A percentile compares a stretch with the other conserved stretches of the same genome.
These are phyloP conservation scores for Ictalurus furcatus DNA, from an alignment of 2,113 vertebrate species.

Conservation along the genomic window DNA sequence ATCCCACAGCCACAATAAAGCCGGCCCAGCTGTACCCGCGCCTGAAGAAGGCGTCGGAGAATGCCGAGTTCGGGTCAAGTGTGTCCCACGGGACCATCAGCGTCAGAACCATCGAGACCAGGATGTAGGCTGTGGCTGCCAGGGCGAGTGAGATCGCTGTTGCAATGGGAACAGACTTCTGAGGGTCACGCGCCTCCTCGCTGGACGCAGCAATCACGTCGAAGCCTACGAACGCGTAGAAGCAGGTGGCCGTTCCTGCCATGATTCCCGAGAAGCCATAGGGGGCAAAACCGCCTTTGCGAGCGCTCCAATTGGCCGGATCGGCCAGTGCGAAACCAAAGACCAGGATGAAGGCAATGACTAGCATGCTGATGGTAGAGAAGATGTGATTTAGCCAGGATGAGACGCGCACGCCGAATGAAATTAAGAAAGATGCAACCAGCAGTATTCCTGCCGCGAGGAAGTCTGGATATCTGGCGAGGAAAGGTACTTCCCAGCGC, in stretches of 20 bases:
- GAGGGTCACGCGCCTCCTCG: conserved; percentile 90
- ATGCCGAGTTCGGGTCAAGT: conserved; percentile 86
- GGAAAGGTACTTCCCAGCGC: conserved; percentile 84
- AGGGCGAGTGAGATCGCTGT: conserved; percentile 84
- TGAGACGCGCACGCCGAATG: conserved; percentile 90
- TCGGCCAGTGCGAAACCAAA: conserved; percentile 87
- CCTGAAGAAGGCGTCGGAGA: conserved; percentile 90
- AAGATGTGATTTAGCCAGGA: conserved; percentile 95
- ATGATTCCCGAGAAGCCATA: conserved; percentile 89
- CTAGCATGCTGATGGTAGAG: conserved; percentile 79
- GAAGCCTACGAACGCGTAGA: conserved; percentile 94
- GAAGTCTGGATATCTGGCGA: conserved; percentile 89
- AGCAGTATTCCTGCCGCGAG: conserved; percentile 84
- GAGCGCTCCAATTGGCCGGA: conserved; percentile 85
- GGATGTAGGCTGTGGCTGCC: conserved; percentile 83
- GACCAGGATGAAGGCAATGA: conserved; percentile 86
- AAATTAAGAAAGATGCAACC: conserved; percentile 85
- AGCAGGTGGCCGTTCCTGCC: conserved; percentile 92
- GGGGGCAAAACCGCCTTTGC: conserved; percentile 88
- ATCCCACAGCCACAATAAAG: conserved; percentile 86
- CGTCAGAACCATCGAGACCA: conserved; percentile 89
- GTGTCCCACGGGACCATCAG: conserved; percentile 94
- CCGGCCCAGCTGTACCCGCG: conserved; percentile 94
- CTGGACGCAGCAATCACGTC: conserved; percentile 93
- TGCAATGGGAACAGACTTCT: conserved; percentile 84